These are phyloP conservation scores for Phrynocephalus versicolor DNA, from an alignment of 2,113 vertebrate species.

Conservation along the genomic window DNA sequence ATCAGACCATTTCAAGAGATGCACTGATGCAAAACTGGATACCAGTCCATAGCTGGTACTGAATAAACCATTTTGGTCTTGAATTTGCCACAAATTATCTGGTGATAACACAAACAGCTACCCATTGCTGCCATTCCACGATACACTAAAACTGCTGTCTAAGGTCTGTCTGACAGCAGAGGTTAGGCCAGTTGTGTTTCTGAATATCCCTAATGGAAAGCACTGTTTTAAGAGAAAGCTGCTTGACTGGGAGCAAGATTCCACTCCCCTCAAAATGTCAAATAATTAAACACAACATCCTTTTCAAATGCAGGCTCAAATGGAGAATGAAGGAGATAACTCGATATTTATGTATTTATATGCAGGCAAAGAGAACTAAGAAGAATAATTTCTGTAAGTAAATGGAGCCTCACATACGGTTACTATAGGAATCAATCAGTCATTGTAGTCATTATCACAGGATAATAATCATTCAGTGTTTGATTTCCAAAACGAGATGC, in stretches of 20 bases:
- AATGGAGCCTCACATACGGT: background rate
- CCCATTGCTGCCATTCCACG: too few species aligned
- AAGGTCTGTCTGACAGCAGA: too few species aligned
- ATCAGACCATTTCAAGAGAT: too few species aligned
- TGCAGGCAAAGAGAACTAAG: background rate
- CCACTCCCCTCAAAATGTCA: background rate
- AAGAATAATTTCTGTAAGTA: background rate
- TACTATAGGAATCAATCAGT: background rate
- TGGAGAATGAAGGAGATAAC: background rate
- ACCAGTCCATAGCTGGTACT: too few species aligned
- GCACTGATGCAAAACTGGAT: too few species aligned
- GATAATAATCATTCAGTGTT: constrained; percentile 5
- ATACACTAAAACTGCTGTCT: too few species aligned
- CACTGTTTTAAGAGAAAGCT: background rate
- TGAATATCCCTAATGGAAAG: background rate
- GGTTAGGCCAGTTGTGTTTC: background rate
- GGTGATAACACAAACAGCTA: too few species aligned
- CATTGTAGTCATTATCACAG: background rate
- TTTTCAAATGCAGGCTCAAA: background rate
- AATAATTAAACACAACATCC: background rate
- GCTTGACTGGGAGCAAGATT: background rate
- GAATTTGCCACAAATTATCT: too few species aligned
- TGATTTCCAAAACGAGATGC: background rate
- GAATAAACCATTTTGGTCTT: too few species aligned
- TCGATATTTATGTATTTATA: background rate